phyloP scores from a whole-genome alignment of 1,140 invertebrate species.

The Scylla paramamosain region DNA sequence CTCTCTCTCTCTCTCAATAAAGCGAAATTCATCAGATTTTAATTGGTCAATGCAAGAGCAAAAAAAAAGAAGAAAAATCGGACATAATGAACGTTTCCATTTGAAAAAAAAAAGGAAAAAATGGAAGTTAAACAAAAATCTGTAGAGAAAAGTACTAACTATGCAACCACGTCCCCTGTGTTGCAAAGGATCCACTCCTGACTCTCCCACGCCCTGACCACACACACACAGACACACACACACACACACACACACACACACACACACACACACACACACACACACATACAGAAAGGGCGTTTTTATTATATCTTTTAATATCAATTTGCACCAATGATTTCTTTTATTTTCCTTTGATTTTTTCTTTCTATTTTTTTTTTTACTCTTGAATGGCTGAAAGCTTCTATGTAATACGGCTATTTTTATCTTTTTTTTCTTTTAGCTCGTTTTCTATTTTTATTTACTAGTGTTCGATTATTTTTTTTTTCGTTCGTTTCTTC shows the following conservation, averaged over 20 bases:
- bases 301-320: not conserved
- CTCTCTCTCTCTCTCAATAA: no score
- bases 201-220: not conserved
- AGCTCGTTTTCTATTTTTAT: not conserved
- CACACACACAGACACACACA: constrained; percentile 1
- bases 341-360: not conserved
- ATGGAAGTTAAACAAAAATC: no score
- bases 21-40: no score
- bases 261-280: constrained; percentile 26
- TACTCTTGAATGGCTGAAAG: not conserved
- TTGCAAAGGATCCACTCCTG: not conserved
- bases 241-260: constrained; percentile 49
- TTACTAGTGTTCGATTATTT: not conserved
- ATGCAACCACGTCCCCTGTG: not conserved
- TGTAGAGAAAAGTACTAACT: no score
- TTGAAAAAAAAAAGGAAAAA: no score
- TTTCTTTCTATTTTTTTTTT: not conserved
- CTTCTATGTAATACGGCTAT: not conserved
- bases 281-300: not conserved
- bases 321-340: not conserved
- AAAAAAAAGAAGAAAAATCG: no score
- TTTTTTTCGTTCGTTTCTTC: not conserved
- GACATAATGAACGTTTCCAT: no score
- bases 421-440: no score
- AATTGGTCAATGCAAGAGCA: no score